phyloP scores from a whole-genome alignment of 2,797 vertebrate genomes.

The Xiphophorus birchmanni region DNA sequence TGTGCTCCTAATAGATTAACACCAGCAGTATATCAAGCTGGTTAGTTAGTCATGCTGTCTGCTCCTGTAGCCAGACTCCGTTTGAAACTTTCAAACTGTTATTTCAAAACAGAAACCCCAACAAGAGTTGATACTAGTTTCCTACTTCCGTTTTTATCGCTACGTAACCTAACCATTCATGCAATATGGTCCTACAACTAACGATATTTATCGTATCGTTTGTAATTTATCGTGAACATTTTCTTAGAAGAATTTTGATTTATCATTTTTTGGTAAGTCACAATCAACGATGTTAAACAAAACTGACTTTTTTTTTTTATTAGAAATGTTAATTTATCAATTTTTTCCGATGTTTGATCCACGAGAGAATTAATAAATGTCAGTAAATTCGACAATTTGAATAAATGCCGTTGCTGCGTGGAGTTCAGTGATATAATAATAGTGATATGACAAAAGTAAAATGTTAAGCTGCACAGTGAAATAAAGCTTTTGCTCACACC shows the following conservation, averaged over 20 bases:
- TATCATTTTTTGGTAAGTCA: too few relatives aligned
- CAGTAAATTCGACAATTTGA: too few relatives aligned
- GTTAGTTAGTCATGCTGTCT: not conserved
- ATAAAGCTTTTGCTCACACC: not conserved
- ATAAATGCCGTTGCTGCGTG: too few relatives aligned
- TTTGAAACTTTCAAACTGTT: not conserved
- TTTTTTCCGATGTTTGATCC: too few relatives aligned
- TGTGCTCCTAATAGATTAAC: not conserved
- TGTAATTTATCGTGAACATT: too few relatives aligned
- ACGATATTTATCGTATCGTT: too few relatives aligned
- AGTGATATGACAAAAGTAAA: not conserved
- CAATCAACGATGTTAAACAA: too few relatives aligned
- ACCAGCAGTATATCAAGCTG: not conserved
- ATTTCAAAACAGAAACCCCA: not conserved
- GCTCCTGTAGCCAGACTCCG: not conserved
- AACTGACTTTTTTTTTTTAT: too few relatives aligned
- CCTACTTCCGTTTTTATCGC: not conserved
- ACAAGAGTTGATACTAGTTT: not conserved
- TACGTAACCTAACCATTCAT: not conserved
- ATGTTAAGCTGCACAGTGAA: not conserved
- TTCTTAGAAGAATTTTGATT: too few relatives aligned
- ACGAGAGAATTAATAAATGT: too few relatives aligned
- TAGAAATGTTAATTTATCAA: too few relatives aligned
- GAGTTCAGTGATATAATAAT: too few relatives aligned
- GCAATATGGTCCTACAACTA: not conserved